Evolutionary conservation across 2,797 vertebrate genomes (phyloP).

Genomic region (Alcedo quadribrachys): DNA sequence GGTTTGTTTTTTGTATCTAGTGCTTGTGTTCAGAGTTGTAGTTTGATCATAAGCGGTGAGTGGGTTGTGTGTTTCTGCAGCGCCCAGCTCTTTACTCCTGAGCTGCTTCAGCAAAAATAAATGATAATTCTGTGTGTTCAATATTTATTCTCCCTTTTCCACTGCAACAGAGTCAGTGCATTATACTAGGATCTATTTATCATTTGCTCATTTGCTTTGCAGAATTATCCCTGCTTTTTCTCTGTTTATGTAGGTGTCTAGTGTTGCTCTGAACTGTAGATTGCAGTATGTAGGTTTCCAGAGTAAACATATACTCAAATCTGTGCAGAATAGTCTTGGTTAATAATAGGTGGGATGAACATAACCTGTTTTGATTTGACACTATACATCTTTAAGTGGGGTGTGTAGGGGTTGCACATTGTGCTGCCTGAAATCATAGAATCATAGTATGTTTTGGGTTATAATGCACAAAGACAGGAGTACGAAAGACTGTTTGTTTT

Average conservation of each 20-base stretch:
- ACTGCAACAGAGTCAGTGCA: neutral
- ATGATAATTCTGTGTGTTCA: neutral
- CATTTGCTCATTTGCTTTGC: neutral
- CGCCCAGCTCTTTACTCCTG: neutral
- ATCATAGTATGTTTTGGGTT: neutral
- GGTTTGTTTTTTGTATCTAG: neutral
- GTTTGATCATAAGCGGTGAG: neutral
- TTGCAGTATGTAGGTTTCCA: slow-evolving; percentile 18
- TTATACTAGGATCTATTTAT: neutral
- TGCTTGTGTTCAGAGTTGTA: neutral
- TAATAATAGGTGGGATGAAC: slow-evolving; percentile 36
- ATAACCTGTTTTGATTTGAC: neutral
- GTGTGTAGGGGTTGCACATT: neutral
- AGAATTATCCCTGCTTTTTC: neutral
- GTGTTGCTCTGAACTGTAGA: neutral
- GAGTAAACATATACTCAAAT: slow-evolving; percentile 14
- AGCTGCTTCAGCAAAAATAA: neutral
- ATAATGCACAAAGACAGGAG: neutral
- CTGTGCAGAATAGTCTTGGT: slow-evolving; percentile 1
- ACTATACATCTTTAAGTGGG: neutral
- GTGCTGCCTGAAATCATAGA: neutral
- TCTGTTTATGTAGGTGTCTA: neutral
- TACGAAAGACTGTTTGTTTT: rapidly evolving
- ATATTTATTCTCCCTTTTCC: slow-evolving; percentile 24
- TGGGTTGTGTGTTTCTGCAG: neutral